Evolutionary conservation across 2,888 invertebrate species (phyloP).

Genomic region (Drosophila fulvimacula): DNA sequence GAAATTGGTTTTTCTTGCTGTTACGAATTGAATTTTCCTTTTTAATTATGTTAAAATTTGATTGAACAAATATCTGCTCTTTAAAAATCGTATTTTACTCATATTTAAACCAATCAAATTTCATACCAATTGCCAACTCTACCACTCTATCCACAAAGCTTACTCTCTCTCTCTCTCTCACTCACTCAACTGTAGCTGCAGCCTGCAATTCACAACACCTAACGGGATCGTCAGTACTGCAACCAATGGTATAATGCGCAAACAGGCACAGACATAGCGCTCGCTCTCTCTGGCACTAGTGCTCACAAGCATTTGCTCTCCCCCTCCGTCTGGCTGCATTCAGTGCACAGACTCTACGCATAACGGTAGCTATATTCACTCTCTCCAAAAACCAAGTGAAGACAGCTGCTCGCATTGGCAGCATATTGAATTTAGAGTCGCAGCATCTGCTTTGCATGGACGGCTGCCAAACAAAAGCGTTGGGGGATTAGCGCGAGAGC

Average conservation of each 20-base stretch:
- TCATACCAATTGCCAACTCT: not conserved
- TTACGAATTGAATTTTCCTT: no score
- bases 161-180: not conserved
- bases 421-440: constrained; percentile 26
- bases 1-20: not conserved
- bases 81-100: no score
- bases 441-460: constrained; percentile 54
- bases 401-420: constrained; percentile 42
- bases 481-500: constrained; percentile 21
- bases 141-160: not conserved
- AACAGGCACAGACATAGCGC: not conserved
- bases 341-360: not conserved
- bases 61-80: not conserved
- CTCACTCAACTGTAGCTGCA: not conserved
- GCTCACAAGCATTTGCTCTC: not conserved
- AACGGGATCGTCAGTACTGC: not conserved
- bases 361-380: not conserved
- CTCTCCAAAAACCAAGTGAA: not conserved
- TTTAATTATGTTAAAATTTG: not conserved
- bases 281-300: not conserved
- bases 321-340: not conserved
- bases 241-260: not conserved
- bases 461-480: constrained; percentile 33
- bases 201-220: not conserved
- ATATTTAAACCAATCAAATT: not conserved